A percentile compares a stretch with the other conserved stretches of the same genome.
Evolutionary conservation across 2,113 vertebrate genomes (phyloP).

Genomic region (Pluvianellus socialis): DNA sequence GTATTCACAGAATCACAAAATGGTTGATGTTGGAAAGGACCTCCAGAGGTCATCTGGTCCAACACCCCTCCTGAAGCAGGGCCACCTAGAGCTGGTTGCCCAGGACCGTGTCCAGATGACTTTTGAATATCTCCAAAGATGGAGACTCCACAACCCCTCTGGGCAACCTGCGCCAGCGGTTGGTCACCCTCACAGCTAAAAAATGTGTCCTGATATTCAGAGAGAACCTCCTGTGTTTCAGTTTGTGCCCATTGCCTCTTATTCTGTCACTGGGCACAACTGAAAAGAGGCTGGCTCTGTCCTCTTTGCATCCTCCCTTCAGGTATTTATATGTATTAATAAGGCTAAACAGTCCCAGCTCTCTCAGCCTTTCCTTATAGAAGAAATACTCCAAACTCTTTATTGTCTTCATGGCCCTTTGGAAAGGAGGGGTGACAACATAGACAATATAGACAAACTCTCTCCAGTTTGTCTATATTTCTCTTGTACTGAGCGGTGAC

Average conservation of each 20-base stretch:
- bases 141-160: neutral
- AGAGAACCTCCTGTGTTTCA: neutral
- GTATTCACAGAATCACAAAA: neutral
- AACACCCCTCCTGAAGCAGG: neutral
- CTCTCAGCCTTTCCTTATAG: neutral
- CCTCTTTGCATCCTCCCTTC: neutral
- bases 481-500: neutral
- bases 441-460: no score
- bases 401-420: neutral
- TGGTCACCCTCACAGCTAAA: neutral
- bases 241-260: neutral
- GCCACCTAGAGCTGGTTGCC: neutral
- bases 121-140: neutral
- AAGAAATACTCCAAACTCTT: neutral
- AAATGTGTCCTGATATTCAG: neutral
- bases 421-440: no score
- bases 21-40: neutral
- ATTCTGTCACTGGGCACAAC: neutral
- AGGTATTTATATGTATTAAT: neutral
- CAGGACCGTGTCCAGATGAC: neutral
- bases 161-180: neutral
- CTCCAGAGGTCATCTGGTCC: neutral
- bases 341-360: neutral
- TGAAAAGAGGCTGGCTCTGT: neutral
- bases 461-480: neutral